Conservation (phyloP, 2,888 invertebrate genomes). For the Phyllotreta cruciferae region DNA sequence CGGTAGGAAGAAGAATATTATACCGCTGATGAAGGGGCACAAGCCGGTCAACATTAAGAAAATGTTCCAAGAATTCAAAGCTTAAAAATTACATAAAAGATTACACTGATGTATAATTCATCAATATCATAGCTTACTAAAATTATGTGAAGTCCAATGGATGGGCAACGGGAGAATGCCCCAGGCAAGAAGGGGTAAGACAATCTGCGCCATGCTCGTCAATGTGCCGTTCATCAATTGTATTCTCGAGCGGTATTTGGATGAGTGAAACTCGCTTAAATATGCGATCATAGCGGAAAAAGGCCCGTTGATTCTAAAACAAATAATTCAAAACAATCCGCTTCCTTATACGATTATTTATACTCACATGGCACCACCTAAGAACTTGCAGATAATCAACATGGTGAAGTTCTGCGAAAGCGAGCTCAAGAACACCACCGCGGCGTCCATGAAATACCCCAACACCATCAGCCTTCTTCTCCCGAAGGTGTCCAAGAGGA, state of each 20-base stretch:
- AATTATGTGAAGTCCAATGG: slow-evolving; percentile 53
- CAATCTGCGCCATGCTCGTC: slow-evolving; percentile 68
- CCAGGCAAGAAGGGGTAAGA: slow-evolving; percentile 76
- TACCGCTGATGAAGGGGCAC: slow-evolving; percentile 71
- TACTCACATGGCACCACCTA: slow-evolving; percentile 50
- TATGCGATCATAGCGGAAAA: slow-evolving; percentile 58
- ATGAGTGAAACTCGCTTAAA: slow-evolving; percentile 75
- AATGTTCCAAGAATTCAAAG: slow-evolving; percentile 67
- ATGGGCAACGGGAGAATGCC: slow-evolving; percentile 69
- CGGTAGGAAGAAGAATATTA: slow-evolving; percentile 59
- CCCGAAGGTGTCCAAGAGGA: slow-evolving; percentile 16
- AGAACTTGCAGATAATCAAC: slow-evolving; percentile 72
- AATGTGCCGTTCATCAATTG: slow-evolving; percentile 70
- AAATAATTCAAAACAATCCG: neutral
- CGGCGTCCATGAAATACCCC: slow-evolving; percentile 59
- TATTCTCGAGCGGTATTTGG: slow-evolving; percentile 68
- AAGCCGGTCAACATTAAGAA: slow-evolving; percentile 67
- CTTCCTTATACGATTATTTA: neutral
- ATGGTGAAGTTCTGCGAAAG: slow-evolving; percentile 71
- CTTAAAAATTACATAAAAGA: too few species aligned
- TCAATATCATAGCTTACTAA: slow-evolving; percentile 2
- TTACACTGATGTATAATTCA: too few species aligned
- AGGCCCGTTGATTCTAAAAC: slow-evolving; percentile 46
- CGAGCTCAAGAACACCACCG: slow-evolving; percentile 69
- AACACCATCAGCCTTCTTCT: slow-evolving; percentile 6